Base-by-base conservation (phyloP, 2,113 vertebrate species). In the Blennius ocellaris region DNA sequence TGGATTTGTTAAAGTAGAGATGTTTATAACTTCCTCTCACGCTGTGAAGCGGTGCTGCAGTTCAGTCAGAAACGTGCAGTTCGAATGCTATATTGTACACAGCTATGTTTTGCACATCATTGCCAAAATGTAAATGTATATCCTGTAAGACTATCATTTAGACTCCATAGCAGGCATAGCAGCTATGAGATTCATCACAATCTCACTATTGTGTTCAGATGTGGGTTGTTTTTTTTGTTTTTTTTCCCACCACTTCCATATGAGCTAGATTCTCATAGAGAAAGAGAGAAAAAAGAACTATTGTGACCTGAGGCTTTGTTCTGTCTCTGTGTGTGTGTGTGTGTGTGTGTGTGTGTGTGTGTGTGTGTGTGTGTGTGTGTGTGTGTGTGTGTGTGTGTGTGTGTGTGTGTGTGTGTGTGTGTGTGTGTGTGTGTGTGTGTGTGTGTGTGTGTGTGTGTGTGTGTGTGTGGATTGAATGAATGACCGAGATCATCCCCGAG, bases 81-180 rank as follows among this genome's bases (percentile, higher is more conserved):
- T 17, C 66, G 55, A 82, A 53, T 57, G 65, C 68, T 69, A 71
- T 55, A 76, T 55, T 76, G 71, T 76, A 41, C 15, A 64, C 70
- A 41, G 54, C 67, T 76, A 80, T 76, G 71, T 66, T 82, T 82
- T 80, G 66, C 47, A 71, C 55, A 56, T 83, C 21, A 55, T 39
- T 71, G 73, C 61, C 71, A 69, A 82, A 81, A 78, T 86, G 81
- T 80, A 83, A 82, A 82, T 82, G 60, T 70, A 59, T 62, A 61
- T 47, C 43, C 63, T 71, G 45, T 47, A 38, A 63, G 50, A 71
- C 16, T 49, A 58, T 73, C 6, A 54, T 72, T 65, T 61, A 73
- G 47, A 75, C 58, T 62, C 44, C 15, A 58, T 66, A 57, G 71
- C 41, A 41, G 37, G 38, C 39, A 56, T 70, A 71, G 76, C 69